Base-by-base conservation (phyloP, 2,113 vertebrate species). In the Corydoras maculifer region DNA sequence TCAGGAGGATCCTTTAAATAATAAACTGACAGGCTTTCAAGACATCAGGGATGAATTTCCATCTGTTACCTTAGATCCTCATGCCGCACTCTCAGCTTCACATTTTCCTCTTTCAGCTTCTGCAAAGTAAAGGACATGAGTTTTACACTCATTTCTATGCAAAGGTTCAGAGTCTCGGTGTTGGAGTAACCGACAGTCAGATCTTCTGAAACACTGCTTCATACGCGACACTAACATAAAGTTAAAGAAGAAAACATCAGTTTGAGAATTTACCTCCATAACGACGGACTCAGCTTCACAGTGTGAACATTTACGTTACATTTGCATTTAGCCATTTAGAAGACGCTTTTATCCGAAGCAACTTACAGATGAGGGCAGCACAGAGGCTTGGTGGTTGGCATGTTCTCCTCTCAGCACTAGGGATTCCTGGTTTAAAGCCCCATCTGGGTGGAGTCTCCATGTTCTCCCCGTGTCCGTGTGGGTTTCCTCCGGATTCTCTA, bases 51-150 rank as follows among this genome's bases (percentile, higher is more conserved):
- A 57, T 77, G 1, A 53, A 43, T 78, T 82, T 50, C 25, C 25
- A 64, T 57, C 64, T 58, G 75, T 80, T 82, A 85, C 78, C 81
- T 87, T 78, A 88, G 82, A 67, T 87, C 83, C 84, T 88, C 83
- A 72, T 85, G 78, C 82, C 90, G 84, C 78, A 76, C 72, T 66
- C 81, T 89, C 77, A 89, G 81, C 80, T 83, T 84, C 65, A 79
- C 73, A 75, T 86, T 83, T 82, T 87, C 86, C 74, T 82, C 81
- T 73, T 85, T 67, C 75, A 88, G 87, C 84, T 86, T 87, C 81
- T 81, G 68, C 10, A 65, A 53, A 32, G 51, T 8, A 2, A 2
- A 43, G 35, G 35, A 43, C 35, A 43, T 25, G 18, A 25, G 18
- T 25, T 25, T 25, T 25, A 25, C 18, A 25, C 18, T 25, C 18